Percentiles rank a stretch among this genome's conserved stretches.
Conservation (phyloP, 2,113 vertebrate species). For the Chaetura pelagica region DNA sequence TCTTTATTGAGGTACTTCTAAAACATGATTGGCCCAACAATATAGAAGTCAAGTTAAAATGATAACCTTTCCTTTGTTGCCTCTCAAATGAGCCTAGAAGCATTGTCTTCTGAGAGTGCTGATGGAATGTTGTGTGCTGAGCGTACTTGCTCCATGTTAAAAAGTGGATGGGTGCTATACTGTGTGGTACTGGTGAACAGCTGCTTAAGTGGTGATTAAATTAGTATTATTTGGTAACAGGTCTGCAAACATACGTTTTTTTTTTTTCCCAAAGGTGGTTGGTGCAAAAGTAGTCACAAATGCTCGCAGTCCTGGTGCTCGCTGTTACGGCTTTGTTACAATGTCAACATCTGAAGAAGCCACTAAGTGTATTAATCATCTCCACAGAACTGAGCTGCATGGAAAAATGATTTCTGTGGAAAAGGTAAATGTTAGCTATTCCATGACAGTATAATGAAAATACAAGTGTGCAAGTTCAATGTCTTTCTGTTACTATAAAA, state of each 20-base stretch:
- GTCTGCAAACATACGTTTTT: not conserved
- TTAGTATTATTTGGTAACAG: not conserved
- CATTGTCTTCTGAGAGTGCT: no score
- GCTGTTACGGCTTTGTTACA: slow-evolving; percentile 96
- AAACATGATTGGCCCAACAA: not conserved
- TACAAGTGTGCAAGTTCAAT: not conserved
- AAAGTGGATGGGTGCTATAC: no score
- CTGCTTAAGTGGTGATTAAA: not conserved
- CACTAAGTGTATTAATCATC: slow-evolving; percentile 91
- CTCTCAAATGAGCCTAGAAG: not conserved
- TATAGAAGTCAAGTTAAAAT: not conserved
- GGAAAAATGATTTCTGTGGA: slow-evolving; percentile 98
- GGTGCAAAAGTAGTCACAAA: slow-evolving; percentile 98
- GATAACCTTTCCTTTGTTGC: not conserved
- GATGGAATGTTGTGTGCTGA: not conserved
- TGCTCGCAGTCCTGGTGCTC: slow-evolving; percentile 93
- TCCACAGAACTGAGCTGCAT: slow-evolving; percentile 94
- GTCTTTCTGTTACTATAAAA: not conserved
- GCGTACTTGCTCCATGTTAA: no score
- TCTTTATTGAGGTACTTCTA: not conserved
- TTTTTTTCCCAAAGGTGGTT: slow-evolving; percentile 81
- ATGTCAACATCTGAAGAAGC: slow-evolving; percentile 94
- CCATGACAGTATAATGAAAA: not conserved
- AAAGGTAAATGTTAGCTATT: slow-evolving; percentile 73
- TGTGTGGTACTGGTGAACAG: not conserved